Conservation (phyloP, 2,113 vertebrate genomes). For the Corythornis cristatus region DNA sequence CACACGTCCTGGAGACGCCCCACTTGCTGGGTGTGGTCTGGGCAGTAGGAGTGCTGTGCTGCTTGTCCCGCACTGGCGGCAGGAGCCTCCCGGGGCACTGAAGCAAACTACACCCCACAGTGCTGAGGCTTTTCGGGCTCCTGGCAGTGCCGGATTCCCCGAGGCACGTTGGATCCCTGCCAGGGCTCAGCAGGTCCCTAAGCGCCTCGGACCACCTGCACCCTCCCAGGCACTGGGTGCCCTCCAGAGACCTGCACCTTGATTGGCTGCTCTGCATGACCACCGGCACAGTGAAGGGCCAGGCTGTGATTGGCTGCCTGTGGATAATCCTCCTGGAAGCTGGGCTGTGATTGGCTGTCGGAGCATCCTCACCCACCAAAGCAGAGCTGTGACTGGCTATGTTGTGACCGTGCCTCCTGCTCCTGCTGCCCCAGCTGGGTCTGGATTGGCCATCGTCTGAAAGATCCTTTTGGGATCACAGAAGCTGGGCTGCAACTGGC, state of each 20-base stretch:
- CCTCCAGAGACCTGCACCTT: neutral
- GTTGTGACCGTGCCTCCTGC: neutral
- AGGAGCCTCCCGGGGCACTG: neutral
- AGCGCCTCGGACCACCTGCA: neutral
- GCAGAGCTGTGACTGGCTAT: slow-evolving; percentile 25
- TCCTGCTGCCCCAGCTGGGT: neutral
- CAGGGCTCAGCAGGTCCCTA: neutral
- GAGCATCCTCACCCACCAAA: neutral
- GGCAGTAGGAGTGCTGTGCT: neutral
- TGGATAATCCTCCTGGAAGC: neutral
- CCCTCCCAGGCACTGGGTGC: neutral
- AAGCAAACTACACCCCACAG: neutral
- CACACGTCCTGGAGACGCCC: accelerated
- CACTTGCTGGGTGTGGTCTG: accelerated
- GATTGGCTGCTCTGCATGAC: neutral
- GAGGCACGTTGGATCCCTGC: neutral
- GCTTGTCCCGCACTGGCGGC: accelerated
- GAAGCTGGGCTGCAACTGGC: neutral
- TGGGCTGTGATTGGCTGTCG: neutral
- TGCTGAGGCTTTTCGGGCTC: neutral
- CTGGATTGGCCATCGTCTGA: neutral
- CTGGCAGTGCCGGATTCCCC: accelerated
- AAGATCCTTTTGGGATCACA: slow-evolving; percentile 6
- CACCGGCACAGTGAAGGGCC: neutral
- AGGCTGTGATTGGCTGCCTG: neutral